Base-by-base conservation (phyloP, 2,797 vertebrate species). In the Etheostoma perlongum region DNA sequence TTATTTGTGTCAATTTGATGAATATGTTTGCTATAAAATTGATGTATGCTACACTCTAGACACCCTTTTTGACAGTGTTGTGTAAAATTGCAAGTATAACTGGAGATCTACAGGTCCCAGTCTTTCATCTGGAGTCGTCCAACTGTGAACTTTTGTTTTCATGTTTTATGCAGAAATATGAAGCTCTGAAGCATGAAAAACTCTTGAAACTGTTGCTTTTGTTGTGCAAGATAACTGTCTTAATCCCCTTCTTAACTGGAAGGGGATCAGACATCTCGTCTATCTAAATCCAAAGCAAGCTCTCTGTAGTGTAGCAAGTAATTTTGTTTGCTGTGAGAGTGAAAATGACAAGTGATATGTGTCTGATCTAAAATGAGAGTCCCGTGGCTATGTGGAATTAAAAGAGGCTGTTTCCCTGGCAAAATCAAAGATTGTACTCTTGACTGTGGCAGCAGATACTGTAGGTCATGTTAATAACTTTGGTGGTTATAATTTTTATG, bases 101-200 rank as follows among this genome's bases (percentile, higher is more conserved):
- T 65, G 19, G 25, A 64, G 8, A 55, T 27, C 5, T 55, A 36
- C 13, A 52, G 36, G 16, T 36, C 53, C 33, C 19, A 19, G 27
- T 66, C 40, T 57, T 67, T 55, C 4, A 70, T 75, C 40, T 23
- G 25, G 16, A 51, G 48, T 40, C 4, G 12, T 67, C 47, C 11
- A 16, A 3, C 66, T 82, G 46, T 59, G 30, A 13, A 73, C 44
- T 73, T 16, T 54, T 30, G 23, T 76, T 69, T 69, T 74, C 60
- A 73, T 62, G 25, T 18, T 40, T 10, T 10, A 40, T 40, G 36
- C 36, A 40, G 5, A 23, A 59, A 53, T 54, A 59, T 69, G 6
- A 64, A 58, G 12, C 42, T 57, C n/a, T 36, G 48, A 25, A 30
- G 59, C 47, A 30, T 55, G 9, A 23, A 48, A 48, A 58, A 40